These are phyloP conservation scores for Moxostoma hubbsi DNA, from an alignment of 2,797 vertebrate genomes.

Conservation along the genomic window DNA sequence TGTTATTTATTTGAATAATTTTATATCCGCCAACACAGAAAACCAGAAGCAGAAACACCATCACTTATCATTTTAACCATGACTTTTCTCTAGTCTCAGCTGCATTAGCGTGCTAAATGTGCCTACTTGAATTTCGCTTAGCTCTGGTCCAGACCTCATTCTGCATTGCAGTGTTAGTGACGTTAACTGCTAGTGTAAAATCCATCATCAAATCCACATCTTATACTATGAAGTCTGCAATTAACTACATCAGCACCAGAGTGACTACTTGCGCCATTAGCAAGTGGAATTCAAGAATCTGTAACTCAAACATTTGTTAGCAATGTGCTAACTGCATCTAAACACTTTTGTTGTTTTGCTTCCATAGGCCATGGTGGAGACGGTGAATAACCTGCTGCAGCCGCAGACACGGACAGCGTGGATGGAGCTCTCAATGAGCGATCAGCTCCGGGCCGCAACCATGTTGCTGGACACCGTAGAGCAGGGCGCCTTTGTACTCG, in stretches of 20 bases:
- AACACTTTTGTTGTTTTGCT: conserved; percentile 52
- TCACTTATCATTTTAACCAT: background rate
- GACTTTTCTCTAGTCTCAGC: background rate
- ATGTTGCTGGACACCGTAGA: conserved; percentile 96
- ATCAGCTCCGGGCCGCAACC: conserved; percentile 93
- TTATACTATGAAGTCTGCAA: too few relatives aligned
- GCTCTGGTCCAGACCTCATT: background rate
- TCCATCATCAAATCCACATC: too few relatives aligned
- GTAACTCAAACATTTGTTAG: background rate
- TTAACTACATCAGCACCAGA: too few relatives aligned
- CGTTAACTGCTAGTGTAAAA: too few relatives aligned
- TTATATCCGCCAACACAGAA: too few relatives aligned
- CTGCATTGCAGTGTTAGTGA: too few relatives aligned
- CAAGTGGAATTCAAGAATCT: too few relatives aligned
- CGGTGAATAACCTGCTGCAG: conserved; percentile 96
- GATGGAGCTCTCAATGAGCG: conserved; percentile 86
- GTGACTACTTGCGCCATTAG: too few relatives aligned
- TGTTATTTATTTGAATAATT: too few relatives aligned
- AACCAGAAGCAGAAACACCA: background rate
- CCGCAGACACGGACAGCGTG: conserved; percentile 89
- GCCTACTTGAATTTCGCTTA: background rate
- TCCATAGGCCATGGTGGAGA: conserved; percentile 94
- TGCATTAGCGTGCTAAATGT: background rate
- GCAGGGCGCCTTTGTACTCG: conserved; percentile 95
- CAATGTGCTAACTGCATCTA: background rate